Base-by-base conservation (phyloP, 2,797 vertebrate genomes). In the Acropternis orthonyx region DNA sequence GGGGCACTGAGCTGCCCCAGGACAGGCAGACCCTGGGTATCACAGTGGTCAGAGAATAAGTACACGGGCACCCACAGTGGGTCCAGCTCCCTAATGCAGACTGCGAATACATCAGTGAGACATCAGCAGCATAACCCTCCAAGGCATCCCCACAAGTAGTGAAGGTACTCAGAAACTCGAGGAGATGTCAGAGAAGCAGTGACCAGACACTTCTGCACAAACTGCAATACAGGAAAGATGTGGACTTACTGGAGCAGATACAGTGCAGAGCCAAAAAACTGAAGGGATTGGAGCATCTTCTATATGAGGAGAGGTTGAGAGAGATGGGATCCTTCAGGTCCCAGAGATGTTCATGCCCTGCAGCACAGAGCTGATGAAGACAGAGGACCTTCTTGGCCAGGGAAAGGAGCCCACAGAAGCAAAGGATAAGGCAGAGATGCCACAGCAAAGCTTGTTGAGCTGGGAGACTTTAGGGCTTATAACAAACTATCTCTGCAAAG, bases 31-130 rank as follows among this genome's bases (percentile, higher is more conserved):
- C 4, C 36, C 13, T 9, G 8, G 44, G 8, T 59, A 9, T 27
- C n/a, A 3, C 0, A 0, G 49, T 20, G 24, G 49, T 27, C 6
- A 1, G 71, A 71, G 52, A 22, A 20, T 12, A 68, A 39, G 20
- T 39, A 16, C 26, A 6, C 14, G 67, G 68, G 26, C 58, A 34
- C 27, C 27, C 10, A 6, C 1, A 3, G 13, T 32, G 44, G 17
- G 22, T 85, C 30, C 85, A 55, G 71, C 22, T 63, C 43, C 3
- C 2, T 27, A 17, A 10, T 4, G 24, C 59, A 66, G 27, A 9
- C 10, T 66, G 63, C 51, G 87, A 39, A 54, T 7, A 0, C 2
- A 26, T 17, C 36, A 72, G 44, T 2, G 62, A 67, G 55, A 39
- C 39, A 27, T 0, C 86, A 85, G n/a, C 75, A 90, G 51, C 77